Base-by-base conservation (phyloP, 2,797 vertebrate genomes). In the Pantherophis alleghaniensis region DNA sequence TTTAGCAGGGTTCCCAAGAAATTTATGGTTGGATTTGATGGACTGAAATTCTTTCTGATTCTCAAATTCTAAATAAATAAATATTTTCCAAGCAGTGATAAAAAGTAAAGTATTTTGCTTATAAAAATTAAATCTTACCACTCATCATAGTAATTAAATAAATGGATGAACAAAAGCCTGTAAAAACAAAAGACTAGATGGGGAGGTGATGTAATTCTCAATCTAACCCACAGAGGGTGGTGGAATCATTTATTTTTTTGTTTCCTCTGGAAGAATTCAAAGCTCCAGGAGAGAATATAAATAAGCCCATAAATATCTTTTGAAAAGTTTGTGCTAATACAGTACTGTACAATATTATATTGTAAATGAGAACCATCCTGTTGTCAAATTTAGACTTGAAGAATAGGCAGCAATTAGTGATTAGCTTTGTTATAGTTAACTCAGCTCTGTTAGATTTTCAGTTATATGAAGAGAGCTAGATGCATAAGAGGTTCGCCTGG, bases 201-300 rank as follows among this genome's bases (percentile, higher is more conserved):
- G 26, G 74, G 20, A 83, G 37, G 28, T 0, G 10, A 2, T 66
- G 74, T 56, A 93, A 66, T 89, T 91, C 59, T 56, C 3, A 11
- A 86, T 57, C n/a, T 95, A 88, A 94, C 96, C 97, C 96, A 95
- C 93, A 97, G 96, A 96, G 96, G 97, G 96, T 95, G 95, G 92
- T 94, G 95, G 93, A 95, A 95, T 92, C 95, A 94, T 95, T 93
- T 51, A 59, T 55, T 94, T 94, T 51, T 92, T 93, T 66, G 74
- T 93, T 88, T 53, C 0, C 0, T 24, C 4, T 37, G 18, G 63
- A 66, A 56, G 7, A 47, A 3, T 83, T 61, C n/a, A 32, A 86
- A 59, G 10, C n/a, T 89, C 12, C 42, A 42, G n/a, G 87, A 74
- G 28, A 6, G 16, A 86, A 51, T 61, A 26, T 83, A 63, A 83